A percentile compares a stretch with the other conserved stretches of the same genome.
Evolutionary conservation across 2,888 invertebrate species (phyloP).

Genomic region (Vannuccia rotundouncinata): DNA sequence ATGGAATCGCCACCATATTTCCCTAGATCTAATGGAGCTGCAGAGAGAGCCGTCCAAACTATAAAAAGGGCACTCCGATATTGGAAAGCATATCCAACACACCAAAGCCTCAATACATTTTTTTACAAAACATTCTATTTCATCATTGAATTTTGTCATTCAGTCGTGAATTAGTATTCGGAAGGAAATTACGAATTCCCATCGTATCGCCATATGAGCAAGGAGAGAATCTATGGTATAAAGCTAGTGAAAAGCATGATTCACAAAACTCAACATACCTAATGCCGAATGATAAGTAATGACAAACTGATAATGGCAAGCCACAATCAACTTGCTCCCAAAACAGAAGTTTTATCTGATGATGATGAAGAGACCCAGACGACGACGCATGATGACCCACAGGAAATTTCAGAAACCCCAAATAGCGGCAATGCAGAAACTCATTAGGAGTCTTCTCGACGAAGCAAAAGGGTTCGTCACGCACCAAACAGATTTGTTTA

Average conservation of each 20-base stretch:
- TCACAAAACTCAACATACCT: conserved; percentile 22
- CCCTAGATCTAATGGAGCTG: conserved; percentile 5
- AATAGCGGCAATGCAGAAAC: neutral
- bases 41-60: conserved; percentile 25
- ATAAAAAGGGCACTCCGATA: conserved; percentile 9
- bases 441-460: conserved; percentile 15
- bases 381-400: conserved; percentile 7
- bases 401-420: neutral
- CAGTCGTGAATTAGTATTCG: conserved; percentile 22
- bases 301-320: conserved; percentile 17
- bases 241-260: neutral
- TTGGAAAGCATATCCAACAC: conserved; percentile 24
- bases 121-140: conserved; percentile 23
- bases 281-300: neutral
- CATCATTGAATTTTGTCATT: conserved; percentile 30
- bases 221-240: conserved; percentile 12
- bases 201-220: conserved; percentile 2
- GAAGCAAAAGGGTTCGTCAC: neutral
- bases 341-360: conserved; percentile 17
- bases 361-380: neutral
- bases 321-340: conserved; percentile 15
- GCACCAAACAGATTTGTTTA: conserved; percentile 15
- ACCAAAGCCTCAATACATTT: conserved; percentile 15
- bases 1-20: conserved; percentile 30
- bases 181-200: conserved; percentile 18